Conservation (phyloP, 2,888 invertebrate species). For the Dynastes grantii region DNA sequence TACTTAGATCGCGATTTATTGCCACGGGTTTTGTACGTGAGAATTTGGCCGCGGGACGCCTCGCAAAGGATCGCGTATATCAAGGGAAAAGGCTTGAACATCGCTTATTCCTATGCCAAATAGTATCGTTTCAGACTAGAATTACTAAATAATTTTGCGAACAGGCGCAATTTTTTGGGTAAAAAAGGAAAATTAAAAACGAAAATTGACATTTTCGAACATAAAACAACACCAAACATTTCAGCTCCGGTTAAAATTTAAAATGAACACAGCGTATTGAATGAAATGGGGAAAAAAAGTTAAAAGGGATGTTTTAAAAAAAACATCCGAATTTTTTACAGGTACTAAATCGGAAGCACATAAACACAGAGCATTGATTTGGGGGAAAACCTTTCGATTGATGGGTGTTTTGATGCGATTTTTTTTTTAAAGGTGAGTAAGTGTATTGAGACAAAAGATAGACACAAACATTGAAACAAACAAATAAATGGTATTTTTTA, state of each 20-base stretch:
- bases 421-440: too few relatives aligned
- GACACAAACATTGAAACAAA: too few relatives aligned
- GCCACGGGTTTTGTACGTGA: too few relatives aligned
- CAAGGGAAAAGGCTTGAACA: neutral
- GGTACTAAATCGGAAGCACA: neutral
- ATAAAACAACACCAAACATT: neutral
- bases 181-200: neutral
- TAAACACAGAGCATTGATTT: neutral
- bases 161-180: neutral
- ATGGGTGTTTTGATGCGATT: too few relatives aligned
- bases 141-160: neutral
- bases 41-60: too few relatives aligned
- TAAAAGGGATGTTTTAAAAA: neutral
- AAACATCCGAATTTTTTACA: neutral
- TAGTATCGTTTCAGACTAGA: neutral
- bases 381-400: too few relatives aligned
- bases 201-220: neutral
- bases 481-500: too few relatives aligned
- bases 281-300: neutral
- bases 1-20: too few relatives aligned
- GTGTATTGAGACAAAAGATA: too few relatives aligned
- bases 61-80: neutral
- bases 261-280: neutral
- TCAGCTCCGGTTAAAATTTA: slow-evolving; percentile 1
- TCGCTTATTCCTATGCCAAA: neutral